Percentiles rank a stretch among this genome's conserved stretches.
These are phyloP conservation scores for Amphiprion clarkii DNA, from an alignment of 2,797 vertebrate species.

Conservation along the genomic window DNA sequence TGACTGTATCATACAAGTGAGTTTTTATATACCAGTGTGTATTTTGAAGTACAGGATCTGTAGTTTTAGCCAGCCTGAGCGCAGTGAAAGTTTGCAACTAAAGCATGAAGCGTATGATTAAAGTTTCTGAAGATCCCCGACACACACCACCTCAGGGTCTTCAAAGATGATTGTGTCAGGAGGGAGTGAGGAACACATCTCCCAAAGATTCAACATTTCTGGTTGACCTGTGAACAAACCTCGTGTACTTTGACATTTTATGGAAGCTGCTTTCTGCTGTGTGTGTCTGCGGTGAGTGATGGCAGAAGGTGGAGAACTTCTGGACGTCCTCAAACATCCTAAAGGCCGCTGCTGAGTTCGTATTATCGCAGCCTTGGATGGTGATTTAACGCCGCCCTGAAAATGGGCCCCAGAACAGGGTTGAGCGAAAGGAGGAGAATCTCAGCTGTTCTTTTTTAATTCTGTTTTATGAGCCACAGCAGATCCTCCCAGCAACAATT, in stretches of 20 bases:
- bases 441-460: conserved; percentile 56
- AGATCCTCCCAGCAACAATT: conserved; percentile 69
- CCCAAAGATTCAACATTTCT: neutral
- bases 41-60: too few relatives aligned
- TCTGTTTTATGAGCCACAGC: conserved; percentile 50
- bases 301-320: neutral
- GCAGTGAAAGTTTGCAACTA: too few relatives aligned
- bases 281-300: neutral
- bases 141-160: neutral
- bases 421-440: conserved; percentile 32
- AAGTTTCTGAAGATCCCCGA: too few relatives aligned
- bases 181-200: neutral
- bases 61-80: too few relatives aligned
- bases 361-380: conserved; percentile 1
- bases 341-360: neutral
- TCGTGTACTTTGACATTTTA: neutral
- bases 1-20: too few relatives aligned
- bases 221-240: neutral
- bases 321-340: neutral
- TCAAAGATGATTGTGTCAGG: conserved; percentile 5
- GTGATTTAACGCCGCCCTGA: neutral
- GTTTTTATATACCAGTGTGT: too few relatives aligned
- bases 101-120: too few relatives aligned
- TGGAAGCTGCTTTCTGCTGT: neutral
- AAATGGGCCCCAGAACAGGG: conserved; percentile 28